Percentiles rank a stretch among this genome's conserved stretches.
phyloP scores from a whole-genome alignment of 2,888 invertebrate genomes.

The Dryobotodes eremita region DNA sequence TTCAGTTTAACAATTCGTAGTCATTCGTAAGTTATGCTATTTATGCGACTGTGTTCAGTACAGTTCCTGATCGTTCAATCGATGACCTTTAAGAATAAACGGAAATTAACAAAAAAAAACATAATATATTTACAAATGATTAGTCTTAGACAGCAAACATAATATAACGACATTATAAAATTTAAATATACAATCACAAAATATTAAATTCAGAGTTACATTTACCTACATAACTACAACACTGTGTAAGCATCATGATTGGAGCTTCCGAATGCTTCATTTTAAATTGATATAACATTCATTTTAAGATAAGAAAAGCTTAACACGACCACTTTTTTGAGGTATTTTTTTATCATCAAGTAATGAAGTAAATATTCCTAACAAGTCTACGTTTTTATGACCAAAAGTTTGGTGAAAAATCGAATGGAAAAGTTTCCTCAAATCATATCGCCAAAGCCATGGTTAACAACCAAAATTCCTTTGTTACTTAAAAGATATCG shows the following conservation, averaged over 20 bases:
- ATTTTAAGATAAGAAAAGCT: slow-evolving; percentile 36
- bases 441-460: slow-evolving; percentile 13
- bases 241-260: slow-evolving; percentile 49
- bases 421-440: not conserved
- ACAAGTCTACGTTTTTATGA: slow-evolving; percentile 8
- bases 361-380: not conserved
- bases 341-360: slow-evolving; percentile 18
- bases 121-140: slow-evolving; percentile 37
- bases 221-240: slow-evolving; percentile 46
- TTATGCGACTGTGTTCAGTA: slow-evolving; percentile 34
- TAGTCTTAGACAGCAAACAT: slow-evolving; percentile 60
- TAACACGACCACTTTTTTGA: slow-evolving; percentile 37
- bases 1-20: slow-evolving; percentile 27
- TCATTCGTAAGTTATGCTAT: slow-evolving; percentile 27
- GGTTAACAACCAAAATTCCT: slow-evolving; percentile 7
- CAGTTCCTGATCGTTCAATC: slow-evolving; percentile 41
- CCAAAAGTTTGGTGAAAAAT: slow-evolving; percentile 1
- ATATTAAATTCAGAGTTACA: slow-evolving; percentile 49
- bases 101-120: slow-evolving; percentile 56
- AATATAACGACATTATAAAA: slow-evolving; percentile 50
- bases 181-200: slow-evolving; percentile 56
- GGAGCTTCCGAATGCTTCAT: slow-evolving; percentile 45
- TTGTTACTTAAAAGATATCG: not conserved
- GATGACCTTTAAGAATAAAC: slow-evolving; percentile 43
- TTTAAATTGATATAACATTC: slow-evolving; percentile 28